These are phyloP conservation scores for Grantiella picta DNA, from an alignment of 2,113 vertebrate species.

Conservation along the genomic window DNA sequence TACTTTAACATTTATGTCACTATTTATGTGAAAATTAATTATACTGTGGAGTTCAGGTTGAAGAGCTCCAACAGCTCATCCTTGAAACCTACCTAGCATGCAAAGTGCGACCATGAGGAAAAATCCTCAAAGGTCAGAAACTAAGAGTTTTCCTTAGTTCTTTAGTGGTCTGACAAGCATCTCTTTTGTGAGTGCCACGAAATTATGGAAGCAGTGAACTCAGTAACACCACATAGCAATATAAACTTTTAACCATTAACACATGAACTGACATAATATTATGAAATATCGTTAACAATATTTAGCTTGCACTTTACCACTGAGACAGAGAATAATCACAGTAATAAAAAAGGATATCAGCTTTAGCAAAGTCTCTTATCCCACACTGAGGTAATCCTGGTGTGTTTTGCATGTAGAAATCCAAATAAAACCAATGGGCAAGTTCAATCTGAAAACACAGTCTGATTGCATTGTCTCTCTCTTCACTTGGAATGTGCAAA, in stretches of 20 bases:
- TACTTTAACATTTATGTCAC: not conserved
- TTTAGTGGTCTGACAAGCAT: not conserved
- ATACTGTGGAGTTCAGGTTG: not conserved
- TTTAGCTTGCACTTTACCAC: not conserved
- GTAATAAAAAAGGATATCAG: slow-evolving; percentile 90
- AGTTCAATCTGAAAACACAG: slow-evolving; percentile 99
- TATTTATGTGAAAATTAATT: not conserved
- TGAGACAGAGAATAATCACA: not conserved
- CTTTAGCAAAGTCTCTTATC: slow-evolving; percentile 98
- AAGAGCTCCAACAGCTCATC: not conserved
- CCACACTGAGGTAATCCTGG: slow-evolving; percentile 97
- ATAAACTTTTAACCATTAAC: not conserved
- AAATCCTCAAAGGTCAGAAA: not conserved
- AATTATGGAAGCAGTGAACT: not conserved
- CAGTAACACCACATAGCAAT: not conserved
- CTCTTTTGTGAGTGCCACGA: not conserved
- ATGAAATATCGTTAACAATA: not conserved
- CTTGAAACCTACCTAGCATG: not conserved
- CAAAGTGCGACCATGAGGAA: not conserved
- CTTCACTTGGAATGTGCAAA: slow-evolving; percentile 98
- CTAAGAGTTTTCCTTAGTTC: not conserved
- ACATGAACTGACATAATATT: not conserved
- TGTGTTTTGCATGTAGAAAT: slow-evolving; percentile 97
- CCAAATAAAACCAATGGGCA: slow-evolving; percentile 99
- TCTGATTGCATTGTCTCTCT: slow-evolving; percentile 96